These are phyloP conservation scores for Ochotona curzoniae DNA, from an alignment of 2,113 vertebrate species.

Conservation along the genomic window DNA sequence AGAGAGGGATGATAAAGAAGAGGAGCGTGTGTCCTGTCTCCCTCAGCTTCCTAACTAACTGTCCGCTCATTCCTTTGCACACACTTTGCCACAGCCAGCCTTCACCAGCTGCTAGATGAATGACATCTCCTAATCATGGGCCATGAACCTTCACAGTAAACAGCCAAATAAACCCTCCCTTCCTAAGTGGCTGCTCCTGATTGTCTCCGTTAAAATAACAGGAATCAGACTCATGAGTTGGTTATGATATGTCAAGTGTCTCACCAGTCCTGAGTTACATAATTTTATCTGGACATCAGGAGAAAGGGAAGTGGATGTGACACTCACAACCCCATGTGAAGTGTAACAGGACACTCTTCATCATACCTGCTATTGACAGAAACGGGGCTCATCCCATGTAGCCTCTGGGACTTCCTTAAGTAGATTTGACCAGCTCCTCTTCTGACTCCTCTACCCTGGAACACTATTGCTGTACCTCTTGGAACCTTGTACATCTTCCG, in stretches of 20 bases:
- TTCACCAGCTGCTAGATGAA: too few relatives aligned
- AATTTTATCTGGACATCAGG: not conserved
- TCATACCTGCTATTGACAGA: not conserved
- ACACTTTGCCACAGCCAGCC: too few relatives aligned
- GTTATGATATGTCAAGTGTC: not conserved
- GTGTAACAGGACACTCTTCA: not conserved
- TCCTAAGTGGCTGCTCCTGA: too few relatives aligned
- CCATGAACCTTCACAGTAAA: too few relatives aligned
- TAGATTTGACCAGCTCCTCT: not conserved
- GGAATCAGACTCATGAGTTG: too few relatives aligned
- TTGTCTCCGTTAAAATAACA: too few relatives aligned
- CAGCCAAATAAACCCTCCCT: too few relatives aligned
- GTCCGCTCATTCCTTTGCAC: too few relatives aligned
- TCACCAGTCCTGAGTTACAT: not conserved
- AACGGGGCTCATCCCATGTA: not conserved
- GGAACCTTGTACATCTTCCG: not conserved
- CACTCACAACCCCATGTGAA: not conserved
- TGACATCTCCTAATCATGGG: too few relatives aligned
- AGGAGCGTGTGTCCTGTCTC: too few relatives aligned
- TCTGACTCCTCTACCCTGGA: not conserved
- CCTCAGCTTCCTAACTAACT: too few relatives aligned
- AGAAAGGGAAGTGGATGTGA: not conserved
- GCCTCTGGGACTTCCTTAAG: not conserved
- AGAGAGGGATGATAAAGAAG: too few relatives aligned
- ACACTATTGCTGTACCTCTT: not conserved